Percentiles rank a stretch among this genome's conserved stretches.
Conservation (phyloP, 2,888 invertebrate genomes). For the Antitype chi region DNA sequence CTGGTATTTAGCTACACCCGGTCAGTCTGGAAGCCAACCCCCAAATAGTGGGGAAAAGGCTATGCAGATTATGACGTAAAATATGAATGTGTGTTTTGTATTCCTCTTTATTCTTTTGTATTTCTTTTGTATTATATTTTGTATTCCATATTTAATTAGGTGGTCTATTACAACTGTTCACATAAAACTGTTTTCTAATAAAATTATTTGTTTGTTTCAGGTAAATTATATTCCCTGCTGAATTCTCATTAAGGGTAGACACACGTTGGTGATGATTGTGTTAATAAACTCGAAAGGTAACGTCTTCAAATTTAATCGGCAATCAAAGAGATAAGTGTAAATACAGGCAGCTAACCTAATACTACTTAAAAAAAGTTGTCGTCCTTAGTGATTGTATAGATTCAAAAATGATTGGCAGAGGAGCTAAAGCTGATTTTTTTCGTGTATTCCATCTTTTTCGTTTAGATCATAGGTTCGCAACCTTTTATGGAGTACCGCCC, state of each 20-base stretch:
- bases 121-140: no score
- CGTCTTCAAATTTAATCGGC: not conserved
- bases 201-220: conserved; percentile 37
- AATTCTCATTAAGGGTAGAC: not conserved
- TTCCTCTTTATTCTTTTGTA: no score
- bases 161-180: not conserved
- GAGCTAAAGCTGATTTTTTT: no score
- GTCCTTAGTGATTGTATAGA: no score
- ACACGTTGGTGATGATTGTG: not conserved
- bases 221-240: conserved; percentile 19
- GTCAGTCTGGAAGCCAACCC: no score
- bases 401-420: not conserved
- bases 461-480: no score
- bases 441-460: no score
- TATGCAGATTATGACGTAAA: not conserved
- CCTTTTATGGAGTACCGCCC: no score
- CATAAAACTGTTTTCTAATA: conserved; percentile 15
- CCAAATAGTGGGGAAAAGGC: no score
- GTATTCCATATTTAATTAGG: not conserved
- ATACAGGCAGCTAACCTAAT: no score
- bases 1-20: no score
- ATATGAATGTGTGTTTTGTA: not conserved
- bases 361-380: not conserved
- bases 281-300: not conserved
- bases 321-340: not conserved